A percentile compares a stretch with the other conserved stretches of the same genome.
phyloP scores from a whole-genome alignment of 2,797 vertebrate genomes.

The Thamnophis elegans region DNA sequence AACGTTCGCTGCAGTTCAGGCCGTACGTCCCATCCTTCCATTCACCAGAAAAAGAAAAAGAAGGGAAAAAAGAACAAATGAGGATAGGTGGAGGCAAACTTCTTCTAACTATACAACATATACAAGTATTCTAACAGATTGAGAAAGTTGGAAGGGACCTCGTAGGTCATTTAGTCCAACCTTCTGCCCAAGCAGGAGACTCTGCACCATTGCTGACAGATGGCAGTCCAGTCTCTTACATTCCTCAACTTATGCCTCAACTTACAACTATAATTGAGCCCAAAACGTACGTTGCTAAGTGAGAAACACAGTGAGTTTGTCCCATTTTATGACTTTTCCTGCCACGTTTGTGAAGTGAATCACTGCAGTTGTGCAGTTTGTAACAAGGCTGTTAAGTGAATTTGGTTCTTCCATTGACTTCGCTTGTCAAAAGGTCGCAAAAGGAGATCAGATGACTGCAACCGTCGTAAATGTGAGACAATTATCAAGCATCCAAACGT shows the following conservation, averaged over 20 bases:
- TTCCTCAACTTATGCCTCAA: not conserved
- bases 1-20: conserved; percentile 87
- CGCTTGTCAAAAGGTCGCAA: not conserved
- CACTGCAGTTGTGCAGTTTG: not conserved
- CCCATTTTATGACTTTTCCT: not conserved
- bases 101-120: not conserved
- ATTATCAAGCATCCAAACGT: not conserved
- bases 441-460: not conserved
- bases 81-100: not conserved
- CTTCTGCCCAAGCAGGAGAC: too few relatives aligned
- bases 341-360: not conserved
- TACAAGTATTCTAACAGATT: too few relatives aligned
- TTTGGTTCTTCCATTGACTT: too few relatives aligned
- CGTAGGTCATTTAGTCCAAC: too few relatives aligned
- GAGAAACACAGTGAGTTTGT: not conserved
- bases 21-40: conserved; percentile 91
- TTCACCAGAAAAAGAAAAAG: not conserved
- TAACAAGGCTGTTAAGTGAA: not conserved
- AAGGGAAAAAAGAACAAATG: conserved; percentile 35
- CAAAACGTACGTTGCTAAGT: not conserved
- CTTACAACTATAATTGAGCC: not conserved
- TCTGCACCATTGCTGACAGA: not conserved
- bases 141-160: too few relatives aligned
- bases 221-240: not conserved
- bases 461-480: not conserved